phyloP scores from a whole-genome alignment of 2,797 vertebrate species.

The Synanceia verrucosa region DNA sequence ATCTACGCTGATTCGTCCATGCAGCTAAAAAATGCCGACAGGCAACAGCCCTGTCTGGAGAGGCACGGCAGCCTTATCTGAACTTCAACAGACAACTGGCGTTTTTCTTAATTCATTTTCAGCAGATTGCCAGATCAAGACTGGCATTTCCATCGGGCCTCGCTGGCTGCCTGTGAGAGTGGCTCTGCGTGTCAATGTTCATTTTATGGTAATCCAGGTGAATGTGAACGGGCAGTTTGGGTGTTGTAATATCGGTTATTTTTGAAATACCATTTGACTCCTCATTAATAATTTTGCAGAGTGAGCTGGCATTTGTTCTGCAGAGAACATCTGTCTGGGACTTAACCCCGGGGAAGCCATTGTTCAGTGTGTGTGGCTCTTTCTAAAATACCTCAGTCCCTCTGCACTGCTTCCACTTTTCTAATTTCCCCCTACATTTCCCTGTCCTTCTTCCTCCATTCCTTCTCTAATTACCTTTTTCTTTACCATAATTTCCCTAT shows the following conservation, averaged over 20 bases:
- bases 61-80: constrained; percentile 57
- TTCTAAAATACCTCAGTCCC: constrained; percentile 47
- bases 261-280: constrained; percentile 47
- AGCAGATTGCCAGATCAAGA: constrained; percentile 58
- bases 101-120: constrained; percentile 58
- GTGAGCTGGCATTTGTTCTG: constrained; percentile 46
- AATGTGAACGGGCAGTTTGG: neutral
- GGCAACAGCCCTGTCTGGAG: constrained; percentile 46
- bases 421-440: constrained; percentile 45
- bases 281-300: constrained; percentile 45
- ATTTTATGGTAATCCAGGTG: constrained; percentile 31
- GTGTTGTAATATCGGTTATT: constrained; percentile 25
- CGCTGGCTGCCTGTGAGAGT: neutral
- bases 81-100: constrained; percentile 53
- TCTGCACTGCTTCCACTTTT: constrained; percentile 49
- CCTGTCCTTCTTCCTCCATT: constrained; percentile 29
- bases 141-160: constrained; percentile 63
- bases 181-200: neutral
- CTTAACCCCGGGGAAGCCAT: constrained; percentile 37
- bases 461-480: constrained; percentile 61
- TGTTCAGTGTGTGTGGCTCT: constrained; percentile 11
- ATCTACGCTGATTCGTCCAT: constrained; percentile 46
- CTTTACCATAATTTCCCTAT: constrained; percentile 52
- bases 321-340: constrained; percentile 54
- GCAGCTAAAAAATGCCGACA: constrained; percentile 36